Percentiles rank a stretch among this genome's conserved stretches.
Evolutionary conservation across 1,140 invertebrate species (phyloP).

Genomic region (silkworm (Bombyx mori)): ASM3026992v2 NC_085116.1:11353501-11354000

Average conservation of each 20-base stretch:
- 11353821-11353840: slow-evolving; percentile 59
- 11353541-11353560: too few species aligned
- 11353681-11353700: slow-evolving; percentile 8
- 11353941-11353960: slow-evolving; percentile 41
- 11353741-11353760: slow-evolving; percentile 58
- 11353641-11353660: too few species aligned
- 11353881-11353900: slow-evolving; percentile 24
- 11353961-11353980: slow-evolving; percentile 23
- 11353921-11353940: slow-evolving; percentile 2
- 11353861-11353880: slow-evolving; percentile 65
- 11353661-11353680: too few species aligned
- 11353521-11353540: too few species aligned
- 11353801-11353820: slow-evolving; percentile 46
- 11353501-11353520: too few species aligned
- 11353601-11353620: too few species aligned
- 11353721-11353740: slow-evolving; percentile 59
- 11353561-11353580: too few species aligned
- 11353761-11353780: slow-evolving; percentile 61
- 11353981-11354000: too few species aligned
- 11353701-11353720: slow-evolving; percentile 48
- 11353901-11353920: slow-evolving; percentile 9
- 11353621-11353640: too few species aligned
- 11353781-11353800: slow-evolving; percentile 63
- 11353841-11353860: slow-evolving; percentile 65
- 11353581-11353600: too few species aligned